Evolutionary conservation across 2,888 invertebrate genomes (phyloP).

Genomic region (Reticulitermes lucifugus): DNA sequence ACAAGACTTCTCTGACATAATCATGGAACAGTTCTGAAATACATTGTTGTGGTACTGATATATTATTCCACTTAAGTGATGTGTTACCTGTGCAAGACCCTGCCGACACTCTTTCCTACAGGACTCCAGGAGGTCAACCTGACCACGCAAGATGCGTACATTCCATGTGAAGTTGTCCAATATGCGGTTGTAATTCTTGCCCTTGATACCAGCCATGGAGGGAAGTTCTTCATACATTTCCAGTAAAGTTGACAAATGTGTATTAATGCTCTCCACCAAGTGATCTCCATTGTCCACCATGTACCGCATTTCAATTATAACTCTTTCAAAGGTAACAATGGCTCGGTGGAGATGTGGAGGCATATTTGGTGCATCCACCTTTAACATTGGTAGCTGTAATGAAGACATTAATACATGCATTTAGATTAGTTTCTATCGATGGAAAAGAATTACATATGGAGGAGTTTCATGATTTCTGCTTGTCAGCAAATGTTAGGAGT

Average conservation of each 20-base stretch:
- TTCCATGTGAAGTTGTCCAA: constrained; percentile 69
- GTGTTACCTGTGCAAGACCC: constrained; percentile 65
- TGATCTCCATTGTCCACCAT: constrained; percentile 54
- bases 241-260: constrained; percentile 50
- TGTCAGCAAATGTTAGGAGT: too few species aligned
- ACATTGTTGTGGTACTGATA: too few species aligned
- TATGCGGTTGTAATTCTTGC: constrained; percentile 64
- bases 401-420: neutral
- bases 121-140: constrained; percentile 65
- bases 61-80: neutral
- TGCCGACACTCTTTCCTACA: constrained; percentile 65
- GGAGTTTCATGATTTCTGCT: too few species aligned
- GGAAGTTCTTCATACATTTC: constrained; percentile 60
- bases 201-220: constrained; percentile 63
- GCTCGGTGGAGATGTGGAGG: constrained; percentile 54
- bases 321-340: constrained; percentile 53
- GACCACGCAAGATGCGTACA: constrained; percentile 67
- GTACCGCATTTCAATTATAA: constrained; percentile 54
- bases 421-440: too few species aligned
- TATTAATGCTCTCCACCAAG: constrained; percentile 55
- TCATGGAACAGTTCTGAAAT: too few species aligned
- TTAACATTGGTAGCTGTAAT: constrained; percentile 55
- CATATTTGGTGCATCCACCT: constrained; percentile 53
- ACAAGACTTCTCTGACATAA: too few species aligned
- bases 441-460: too few species aligned